These are phyloP conservation scores for Hydrozoanthus tunicans DNA, from an alignment of 64 coral and sea anemone genomes.

Conservation along the genomic window DNA sequence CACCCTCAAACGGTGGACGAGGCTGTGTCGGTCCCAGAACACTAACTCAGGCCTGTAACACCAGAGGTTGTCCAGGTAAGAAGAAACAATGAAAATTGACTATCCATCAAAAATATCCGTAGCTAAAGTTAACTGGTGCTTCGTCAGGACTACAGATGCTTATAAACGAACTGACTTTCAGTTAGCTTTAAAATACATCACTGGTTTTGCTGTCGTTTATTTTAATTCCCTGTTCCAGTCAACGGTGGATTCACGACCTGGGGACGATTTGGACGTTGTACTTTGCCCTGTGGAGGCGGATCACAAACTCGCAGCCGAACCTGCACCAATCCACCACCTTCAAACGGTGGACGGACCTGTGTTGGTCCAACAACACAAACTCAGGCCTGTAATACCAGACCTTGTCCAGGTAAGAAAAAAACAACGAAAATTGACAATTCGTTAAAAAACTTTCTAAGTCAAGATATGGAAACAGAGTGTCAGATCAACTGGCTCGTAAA, in stretches of 20 bases:
- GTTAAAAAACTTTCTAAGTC: not conserved
- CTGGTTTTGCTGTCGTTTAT: too few species aligned
- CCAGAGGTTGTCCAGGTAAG: too few species aligned
- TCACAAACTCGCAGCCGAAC: not conserved
- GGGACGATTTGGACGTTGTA: not conserved
- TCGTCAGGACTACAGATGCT: too few species aligned
- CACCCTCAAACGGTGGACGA: conserved; percentile 11
- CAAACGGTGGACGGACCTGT: not conserved
- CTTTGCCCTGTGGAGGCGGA: not conserved
- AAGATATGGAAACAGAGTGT: too few species aligned
- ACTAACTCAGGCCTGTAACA: too few species aligned
- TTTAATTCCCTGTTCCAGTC: not conserved
- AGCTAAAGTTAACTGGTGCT: too few species aligned
- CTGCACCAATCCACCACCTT: not conserved
- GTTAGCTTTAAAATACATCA: too few species aligned
- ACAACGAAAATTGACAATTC: not conserved
- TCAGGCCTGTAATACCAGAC: not conserved
- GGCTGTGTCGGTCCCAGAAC: too few species aligned
- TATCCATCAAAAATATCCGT: not conserved
- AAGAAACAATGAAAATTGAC: not conserved
- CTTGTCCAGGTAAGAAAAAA: not conserved
- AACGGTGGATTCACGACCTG: not conserved
- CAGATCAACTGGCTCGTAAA: too few species aligned
- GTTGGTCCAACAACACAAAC: not conserved
- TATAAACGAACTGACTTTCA: too few species aligned